Evolutionary conservation across 2,888 invertebrate genomes (phyloP).

Genomic region (Erebia aethiops): DNA sequence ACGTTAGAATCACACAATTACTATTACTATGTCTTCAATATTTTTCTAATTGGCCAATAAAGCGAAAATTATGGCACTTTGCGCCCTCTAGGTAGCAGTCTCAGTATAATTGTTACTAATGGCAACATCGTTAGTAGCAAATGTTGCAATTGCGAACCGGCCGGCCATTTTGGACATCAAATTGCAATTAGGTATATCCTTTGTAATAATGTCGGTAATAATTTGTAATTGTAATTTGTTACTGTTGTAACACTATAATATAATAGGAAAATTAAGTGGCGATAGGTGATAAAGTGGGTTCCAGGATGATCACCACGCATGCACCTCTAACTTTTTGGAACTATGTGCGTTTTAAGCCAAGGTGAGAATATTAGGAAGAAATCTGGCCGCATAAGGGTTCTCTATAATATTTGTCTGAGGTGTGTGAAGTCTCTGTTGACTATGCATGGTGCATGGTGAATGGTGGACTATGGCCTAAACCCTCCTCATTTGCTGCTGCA

Average conservation of each 20-base stretch:
- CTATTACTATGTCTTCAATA: conserved; percentile 4
- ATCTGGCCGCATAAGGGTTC: no score
- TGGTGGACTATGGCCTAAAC: no score
- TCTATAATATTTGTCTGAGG: no score
- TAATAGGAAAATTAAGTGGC: no score
- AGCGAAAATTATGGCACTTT: conserved; percentile 22
- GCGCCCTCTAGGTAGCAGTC: conserved; percentile 19
- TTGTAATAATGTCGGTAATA: conserved; percentile 25
- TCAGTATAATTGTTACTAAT: conserved; percentile 38
- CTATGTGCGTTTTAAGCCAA: no score
- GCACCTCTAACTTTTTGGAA: no score
- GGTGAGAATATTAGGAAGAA: no score
- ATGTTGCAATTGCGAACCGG: conserved; percentile 33
- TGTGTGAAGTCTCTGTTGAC: no score
- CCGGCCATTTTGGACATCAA: conserved; percentile 35
- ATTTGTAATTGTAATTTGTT: conserved; percentile 21
- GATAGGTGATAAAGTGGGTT: no score
- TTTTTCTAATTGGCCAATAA: conserved; percentile 26
- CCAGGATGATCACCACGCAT: no score
- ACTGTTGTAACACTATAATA: not conserved
- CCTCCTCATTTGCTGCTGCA: not conserved
- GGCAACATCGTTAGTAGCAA: conserved; percentile 37
- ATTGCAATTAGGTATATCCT: conserved; percentile 36
- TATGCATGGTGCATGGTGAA: no score
- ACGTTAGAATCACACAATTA: not conserved